A percentile compares a stretch with the other conserved stretches of the same genome.
These are phyloP conservation scores for Drosophila peninsularis DNA, from an alignment of 2,888 invertebrate genomes.

Conservation along the genomic window DNA sequence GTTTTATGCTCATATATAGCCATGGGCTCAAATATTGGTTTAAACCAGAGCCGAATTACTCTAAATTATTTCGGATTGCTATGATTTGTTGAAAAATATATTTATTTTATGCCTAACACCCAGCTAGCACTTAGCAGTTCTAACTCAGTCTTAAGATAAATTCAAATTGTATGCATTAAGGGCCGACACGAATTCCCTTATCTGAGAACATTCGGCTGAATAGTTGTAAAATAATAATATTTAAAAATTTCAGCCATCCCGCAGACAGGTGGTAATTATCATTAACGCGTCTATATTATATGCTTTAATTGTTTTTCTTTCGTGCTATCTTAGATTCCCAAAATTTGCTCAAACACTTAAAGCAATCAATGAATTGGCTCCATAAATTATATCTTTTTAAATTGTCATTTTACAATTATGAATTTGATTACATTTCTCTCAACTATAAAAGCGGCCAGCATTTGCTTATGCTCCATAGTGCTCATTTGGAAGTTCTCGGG, in stretches of 20 bases:
- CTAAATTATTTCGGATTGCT: no score
- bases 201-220: neutral
- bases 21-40: no score
- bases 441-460: conserved; percentile 19
- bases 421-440: conserved; percentile 7
- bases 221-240: neutral
- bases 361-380: conserved; percentile 12
- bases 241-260: neutral
- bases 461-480: conserved; percentile 12
- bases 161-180: no score
- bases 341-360: neutral
- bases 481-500: conserved; percentile 1
- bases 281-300: neutral
- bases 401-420: conserved; percentile 9
- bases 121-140: no score
- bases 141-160: no score
- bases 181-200: no score
- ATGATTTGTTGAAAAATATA: no score
- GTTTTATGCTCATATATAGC: no score
- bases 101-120: no score
- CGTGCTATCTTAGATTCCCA: neutral
- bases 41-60: no score
- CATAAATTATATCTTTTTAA: conserved; percentile 16
- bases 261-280: neutral
- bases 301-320: neutral